Percentiles rank a stretch among this genome's conserved stretches.
Evolutionary conservation across 2,113 vertebrate species (phyloP).

Genomic region (Esox niger): DNA sequence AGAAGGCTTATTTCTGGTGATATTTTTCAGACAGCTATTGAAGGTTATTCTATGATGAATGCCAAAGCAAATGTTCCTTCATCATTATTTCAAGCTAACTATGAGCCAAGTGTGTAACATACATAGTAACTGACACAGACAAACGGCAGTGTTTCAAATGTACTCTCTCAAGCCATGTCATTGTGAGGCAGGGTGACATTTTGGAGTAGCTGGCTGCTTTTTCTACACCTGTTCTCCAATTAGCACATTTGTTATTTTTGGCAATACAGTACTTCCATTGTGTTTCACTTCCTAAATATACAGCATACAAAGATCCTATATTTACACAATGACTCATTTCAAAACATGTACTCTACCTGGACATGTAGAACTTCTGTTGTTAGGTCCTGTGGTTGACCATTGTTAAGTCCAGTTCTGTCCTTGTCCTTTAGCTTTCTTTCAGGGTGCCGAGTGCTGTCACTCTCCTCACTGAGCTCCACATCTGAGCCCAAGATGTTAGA

Average conservation of each 20-base stretch:
- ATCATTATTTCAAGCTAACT: slow-evolving; percentile 23
- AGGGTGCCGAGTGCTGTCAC: slow-evolving; percentile 51
- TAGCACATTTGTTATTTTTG: not conserved
- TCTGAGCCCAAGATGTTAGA: slow-evolving; percentile 54
- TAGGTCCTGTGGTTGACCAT: not conserved
- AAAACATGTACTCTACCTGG: slow-evolving; percentile 56
- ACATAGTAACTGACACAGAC: not conserved
- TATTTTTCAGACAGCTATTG: slow-evolving; percentile 38
- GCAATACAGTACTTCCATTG: not conserved
- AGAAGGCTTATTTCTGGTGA: slow-evolving; percentile 49
- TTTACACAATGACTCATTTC: slow-evolving; percentile 19
- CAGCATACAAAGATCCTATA: not conserved
- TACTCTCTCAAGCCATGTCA: not conserved
- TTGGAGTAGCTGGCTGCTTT: too few species aligned
- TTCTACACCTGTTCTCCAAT: too few species aligned
- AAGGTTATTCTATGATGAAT: not conserved
- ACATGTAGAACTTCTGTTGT: slow-evolving; percentile 63
- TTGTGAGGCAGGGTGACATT: not conserved
- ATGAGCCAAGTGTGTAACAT: slow-evolving; percentile 21
- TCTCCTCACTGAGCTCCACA: slow-evolving; percentile 72
- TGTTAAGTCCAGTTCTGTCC: slow-evolving; percentile 8
- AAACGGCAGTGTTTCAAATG: not conserved
- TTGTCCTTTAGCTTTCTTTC: slow-evolving; percentile 37
- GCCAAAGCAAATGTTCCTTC: slow-evolving; percentile 46
- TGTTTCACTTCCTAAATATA: not conserved